Base-by-base conservation (phyloP, 1,140 invertebrate species). In the Akabosia matsudoensis region DNA sequence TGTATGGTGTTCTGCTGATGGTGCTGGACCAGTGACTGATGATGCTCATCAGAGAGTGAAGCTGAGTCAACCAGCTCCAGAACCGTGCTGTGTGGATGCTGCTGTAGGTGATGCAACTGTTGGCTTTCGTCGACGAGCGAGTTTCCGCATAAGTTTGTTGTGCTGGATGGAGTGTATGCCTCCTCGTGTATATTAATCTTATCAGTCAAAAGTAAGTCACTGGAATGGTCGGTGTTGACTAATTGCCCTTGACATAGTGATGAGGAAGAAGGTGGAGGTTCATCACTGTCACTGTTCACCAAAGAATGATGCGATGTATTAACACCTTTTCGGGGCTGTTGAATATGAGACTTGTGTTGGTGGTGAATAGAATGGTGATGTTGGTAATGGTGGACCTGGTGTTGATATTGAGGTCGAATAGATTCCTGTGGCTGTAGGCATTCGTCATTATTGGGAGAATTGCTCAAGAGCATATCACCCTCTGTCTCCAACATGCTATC, bases 191-290 rank as follows among this genome's bases (percentile, higher is more conserved):
- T 28, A 67, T 67, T 67, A 67, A 67, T 24, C 61, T 67, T 24
- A 67, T 67, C 61, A 67, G 61, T 67, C 61, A 67, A 67, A 67
- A 67, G 61, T 67, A 67, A 67, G 61, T 67, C 61, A 31, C 24
- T 30, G 61, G 61, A 67, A 67, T 67, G 61, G 61, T 67, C 61
- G 28, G 26, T 67, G 24, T 28, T 67, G 61, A 67, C 28, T 67
- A 67, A 67, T 67, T 67, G 61, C n/a, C 61, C 61, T 67, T 67
- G 61, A 67, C 61, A 67, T 31, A 67, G 31, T 3, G 61, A 67
- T 13, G 30, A 7, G 61, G 61, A 67, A 28, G 61, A 67, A 28
- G 61, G 61, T 28, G 61, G 7, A 45, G 18, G 54, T 67, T 67
- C 61, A 28, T 67, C 61, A 31, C 3, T 67, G 61, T 67, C 61